A percentile compares a stretch with the other conserved stretches of the same genome.
Conservation (phyloP, 2,888 invertebrate genomes). For the Subacronicta megacephala region DNA sequence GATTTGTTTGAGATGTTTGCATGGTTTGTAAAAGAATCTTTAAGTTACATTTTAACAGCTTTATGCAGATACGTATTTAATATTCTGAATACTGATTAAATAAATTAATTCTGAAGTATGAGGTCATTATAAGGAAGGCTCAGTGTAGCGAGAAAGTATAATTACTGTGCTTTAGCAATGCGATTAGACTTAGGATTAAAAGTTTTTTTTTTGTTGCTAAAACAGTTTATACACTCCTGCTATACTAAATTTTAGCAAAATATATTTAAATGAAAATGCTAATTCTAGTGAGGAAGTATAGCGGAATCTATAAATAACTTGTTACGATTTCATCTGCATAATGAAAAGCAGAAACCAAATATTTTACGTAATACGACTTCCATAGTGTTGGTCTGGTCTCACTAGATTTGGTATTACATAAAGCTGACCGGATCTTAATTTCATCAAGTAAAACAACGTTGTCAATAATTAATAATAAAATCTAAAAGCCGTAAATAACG, state of each 20-base stretch:
- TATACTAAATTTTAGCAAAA: constrained; percentile 21
- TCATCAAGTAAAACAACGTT: constrained; percentile 31
- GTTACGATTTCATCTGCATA: constrained; percentile 15
- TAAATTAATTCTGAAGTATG: constrained; percentile 40
- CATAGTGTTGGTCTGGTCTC: constrained; percentile 22
- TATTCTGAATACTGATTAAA: constrained; percentile 43
- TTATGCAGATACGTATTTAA: constrained; percentile 25
- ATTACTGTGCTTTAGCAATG: constrained; percentile 15
- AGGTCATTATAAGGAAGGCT: constrained; percentile 43
- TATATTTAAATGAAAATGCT: constrained; percentile 19
- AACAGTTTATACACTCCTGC: constrained; percentile 34
- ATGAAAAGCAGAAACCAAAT: constrained; percentile 26
- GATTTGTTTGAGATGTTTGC: constrained; percentile 34
- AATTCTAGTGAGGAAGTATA: constrained; percentile 41
- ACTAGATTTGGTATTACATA: constrained; percentile 51
- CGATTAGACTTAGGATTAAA: constrained; percentile 12
- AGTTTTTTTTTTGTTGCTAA: too few relatives aligned
- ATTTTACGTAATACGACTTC: constrained; percentile 33
- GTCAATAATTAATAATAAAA: constrained; percentile 5
- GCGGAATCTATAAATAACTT: constrained; percentile 34
- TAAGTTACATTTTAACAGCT: too few relatives aligned
- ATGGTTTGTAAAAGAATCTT: constrained; percentile 38
- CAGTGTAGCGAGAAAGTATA: constrained; percentile 43
- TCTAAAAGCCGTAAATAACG: neutral
- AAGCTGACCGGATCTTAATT: constrained; percentile 47